These are phyloP conservation scores for Iguana delicatissima DNA, from an alignment of 2,797 vertebrate genomes.

Conservation along the genomic window DNA sequence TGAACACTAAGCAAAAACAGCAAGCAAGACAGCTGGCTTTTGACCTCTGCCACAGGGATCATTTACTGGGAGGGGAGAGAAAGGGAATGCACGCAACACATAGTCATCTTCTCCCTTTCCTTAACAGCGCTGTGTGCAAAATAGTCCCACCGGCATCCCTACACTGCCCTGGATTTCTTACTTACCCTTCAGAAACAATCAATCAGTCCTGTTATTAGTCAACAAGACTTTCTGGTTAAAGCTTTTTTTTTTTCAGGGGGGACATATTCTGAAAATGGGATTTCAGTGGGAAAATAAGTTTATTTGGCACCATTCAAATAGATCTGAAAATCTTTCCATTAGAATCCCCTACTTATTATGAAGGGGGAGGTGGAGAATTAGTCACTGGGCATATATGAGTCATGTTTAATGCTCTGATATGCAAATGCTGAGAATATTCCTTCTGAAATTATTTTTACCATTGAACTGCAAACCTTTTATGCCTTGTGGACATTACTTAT, in stretches of 20 bases:
- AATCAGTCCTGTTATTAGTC: constrained; percentile 48
- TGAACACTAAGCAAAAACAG: constrained; percentile 59
- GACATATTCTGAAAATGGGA: constrained; percentile 40
- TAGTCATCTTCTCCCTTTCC: constrained; percentile 41
- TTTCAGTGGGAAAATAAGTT: constrained; percentile 41
- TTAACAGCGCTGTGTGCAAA: constrained; percentile 45
- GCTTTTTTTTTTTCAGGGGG: not conserved
- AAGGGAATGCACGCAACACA: not conserved
- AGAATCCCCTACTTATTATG: constrained; percentile 58
- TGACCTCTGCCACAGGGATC: constrained; percentile 52
- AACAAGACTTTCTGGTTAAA: constrained; percentile 1
- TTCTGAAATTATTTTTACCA: constrained; percentile 43
- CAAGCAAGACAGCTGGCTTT: constrained; percentile 47
- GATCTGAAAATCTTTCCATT: constrained; percentile 58
- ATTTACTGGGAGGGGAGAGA: constrained; percentile 32
- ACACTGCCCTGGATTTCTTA: not conserved
- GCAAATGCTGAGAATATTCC: constrained; percentile 52
- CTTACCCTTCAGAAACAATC: not conserved
- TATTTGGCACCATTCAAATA: constrained; percentile 47
- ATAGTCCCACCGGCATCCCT: constrained; percentile 8
- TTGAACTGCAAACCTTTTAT: constrained; percentile 50
- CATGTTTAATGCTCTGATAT: constrained; percentile 60
- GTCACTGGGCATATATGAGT: constrained; percentile 61
- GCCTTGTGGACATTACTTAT: not conserved
- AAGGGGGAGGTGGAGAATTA: constrained; percentile 38